phyloP scores from a whole-genome alignment of 2,888 invertebrate species.

The Rhaphigaster nebulosa region DNA sequence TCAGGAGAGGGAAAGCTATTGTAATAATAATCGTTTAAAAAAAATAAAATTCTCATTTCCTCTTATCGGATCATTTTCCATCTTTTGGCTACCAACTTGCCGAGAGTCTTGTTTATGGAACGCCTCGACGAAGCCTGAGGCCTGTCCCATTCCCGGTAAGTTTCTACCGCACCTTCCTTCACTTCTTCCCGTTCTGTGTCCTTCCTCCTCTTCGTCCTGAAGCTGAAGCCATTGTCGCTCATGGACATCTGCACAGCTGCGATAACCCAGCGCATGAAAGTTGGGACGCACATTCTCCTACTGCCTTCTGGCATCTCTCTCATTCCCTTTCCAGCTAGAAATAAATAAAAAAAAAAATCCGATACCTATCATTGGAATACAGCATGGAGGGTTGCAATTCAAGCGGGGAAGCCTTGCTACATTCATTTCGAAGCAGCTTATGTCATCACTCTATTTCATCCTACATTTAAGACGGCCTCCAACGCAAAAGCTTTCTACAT shows the following conservation, averaged over 20 bases:
- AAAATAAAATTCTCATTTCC: background rate
- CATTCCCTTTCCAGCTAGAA: background rate
- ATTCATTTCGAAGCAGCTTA: background rate
- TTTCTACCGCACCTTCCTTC: background rate
- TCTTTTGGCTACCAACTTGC: background rate
- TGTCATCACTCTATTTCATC: background rate
- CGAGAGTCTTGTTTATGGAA: background rate
- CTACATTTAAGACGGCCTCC: background rate
- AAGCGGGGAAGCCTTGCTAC: background rate
- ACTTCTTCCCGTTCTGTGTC: background rate
- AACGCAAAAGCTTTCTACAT: constrained; percentile 23
- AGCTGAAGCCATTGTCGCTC: background rate
- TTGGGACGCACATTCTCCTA: background rate
- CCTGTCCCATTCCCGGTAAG: background rate
- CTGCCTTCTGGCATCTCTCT: background rate
- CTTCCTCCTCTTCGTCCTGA: background rate
- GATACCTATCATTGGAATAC: background rate
- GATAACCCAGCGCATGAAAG: constrained; percentile 7
- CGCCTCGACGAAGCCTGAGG: background rate
- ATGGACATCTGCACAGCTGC: constrained; percentile 2
- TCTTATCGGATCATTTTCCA: background rate
- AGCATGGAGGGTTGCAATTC: no score
- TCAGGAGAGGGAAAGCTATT: no score
- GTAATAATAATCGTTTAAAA: background rate
- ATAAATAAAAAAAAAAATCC: background rate